Conservation (phyloP, 2,888 invertebrate species). For the Vandiemenella viatica region DNA sequence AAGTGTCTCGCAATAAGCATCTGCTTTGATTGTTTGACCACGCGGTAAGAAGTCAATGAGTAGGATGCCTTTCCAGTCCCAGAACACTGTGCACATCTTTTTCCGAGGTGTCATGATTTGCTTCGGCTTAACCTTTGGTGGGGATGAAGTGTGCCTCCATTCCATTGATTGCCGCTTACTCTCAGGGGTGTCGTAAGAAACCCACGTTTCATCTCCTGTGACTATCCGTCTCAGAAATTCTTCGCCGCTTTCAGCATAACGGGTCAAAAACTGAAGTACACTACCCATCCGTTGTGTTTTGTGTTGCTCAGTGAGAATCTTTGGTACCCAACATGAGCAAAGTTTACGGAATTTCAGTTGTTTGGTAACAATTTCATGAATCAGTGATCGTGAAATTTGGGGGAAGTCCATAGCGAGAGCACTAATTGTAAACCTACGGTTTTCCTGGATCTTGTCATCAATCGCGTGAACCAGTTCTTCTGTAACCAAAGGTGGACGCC, state of each 20-base stretch:
- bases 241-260: too few species aligned
- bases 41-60: conserved; percentile 6
- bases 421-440: conserved; percentile 1
- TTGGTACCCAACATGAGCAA: neutral
- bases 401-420: conserved; percentile 1
- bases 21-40: conserved; percentile 4
- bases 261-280: neutral
- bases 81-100: conserved; percentile 20
- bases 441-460: conserved; percentile 1
- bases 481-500: conserved; percentile 4
- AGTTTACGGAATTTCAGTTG: neutral
- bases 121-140: conserved; percentile 10
- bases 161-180: neutral
- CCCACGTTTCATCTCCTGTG: conserved; percentile 1
- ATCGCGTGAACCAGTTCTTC: conserved; percentile 2
- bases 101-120: conserved; percentile 15
- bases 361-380: conserved; percentile 2
- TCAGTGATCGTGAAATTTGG: conserved; percentile 2
- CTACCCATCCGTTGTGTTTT: neutral
- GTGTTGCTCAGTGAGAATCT: neutral
- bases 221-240: too few species aligned
- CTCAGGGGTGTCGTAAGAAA: neutral
- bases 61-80: conserved; percentile 17
- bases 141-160: conserved; percentile 2
- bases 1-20: neutral